Base-by-base conservation (phyloP, 2,888 invertebrate species). In the Argyresthia goedartella region DNA sequence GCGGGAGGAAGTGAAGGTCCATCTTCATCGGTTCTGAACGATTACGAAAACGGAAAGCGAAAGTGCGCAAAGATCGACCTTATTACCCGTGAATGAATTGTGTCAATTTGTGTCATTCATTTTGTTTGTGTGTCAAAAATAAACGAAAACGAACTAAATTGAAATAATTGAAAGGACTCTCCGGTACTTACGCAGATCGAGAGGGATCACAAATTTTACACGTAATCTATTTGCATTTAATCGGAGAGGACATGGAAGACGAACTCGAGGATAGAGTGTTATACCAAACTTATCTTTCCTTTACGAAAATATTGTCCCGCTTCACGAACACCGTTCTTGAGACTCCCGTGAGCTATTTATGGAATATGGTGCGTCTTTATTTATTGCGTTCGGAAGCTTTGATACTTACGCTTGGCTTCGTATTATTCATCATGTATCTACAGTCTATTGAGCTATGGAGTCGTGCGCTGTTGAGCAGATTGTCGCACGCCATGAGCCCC, bases 191-290 rank as follows among this genome's bases (percentile, higher is more conserved):
- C 25, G 25, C 25, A 25, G 25, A 25, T 25, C 25, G n/a, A 25
- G 25, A 6, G 6, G 25, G 25, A 25, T 25, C 25, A 25, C 25
- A 4, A 25, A 25, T 25, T 25, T 25, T 25, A 25, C 25, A 25
- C 25, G 25, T 2, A 25, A 25, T 25, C 25, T 25, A 25, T 25
- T 25, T 25, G 39, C 39, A 39, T 39, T 39, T 4, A 8, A 39
- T 13, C 46, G n/a, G 25, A n/a, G 33, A 13, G 76, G 84, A 80
- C 69, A 96, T 96, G 96, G 96, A 96, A 90, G 95, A 96, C 92
- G 95, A 95, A 87, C 87, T 95, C 69, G 95, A 96, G 86, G 95
- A 95, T 69, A 92, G 91, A 89, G 92, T 95, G 67, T 88, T 95
- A 67, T 94, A 95, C 80, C 95, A 95, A 89, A 94, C 95, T 36